Evolutionary conservation across 2,113 vertebrate species (phyloP).

Genomic region (Forbesichthys papilliferus): DNA sequence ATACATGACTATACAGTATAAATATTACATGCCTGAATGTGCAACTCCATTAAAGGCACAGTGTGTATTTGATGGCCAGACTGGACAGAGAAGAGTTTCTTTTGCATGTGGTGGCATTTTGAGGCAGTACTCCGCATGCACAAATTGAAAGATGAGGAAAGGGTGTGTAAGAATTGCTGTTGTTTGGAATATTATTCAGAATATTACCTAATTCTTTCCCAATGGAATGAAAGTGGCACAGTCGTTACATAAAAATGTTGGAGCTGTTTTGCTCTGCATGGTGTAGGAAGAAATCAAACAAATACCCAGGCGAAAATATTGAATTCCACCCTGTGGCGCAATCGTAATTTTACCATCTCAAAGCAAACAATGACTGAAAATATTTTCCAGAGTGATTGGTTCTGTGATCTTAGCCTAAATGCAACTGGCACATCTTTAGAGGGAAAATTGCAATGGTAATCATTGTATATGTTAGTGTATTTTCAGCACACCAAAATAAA

Average conservation of each 20-base stretch:
- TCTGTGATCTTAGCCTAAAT: constrained; percentile 26
- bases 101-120: neutral
- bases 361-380: constrained; percentile 18
- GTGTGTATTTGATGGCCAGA: no score
- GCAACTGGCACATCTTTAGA: neutral
- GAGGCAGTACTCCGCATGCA: neutral
- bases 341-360: constrained; percentile 32
- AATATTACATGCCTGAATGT: no score
- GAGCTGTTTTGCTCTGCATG: constrained; percentile 24
- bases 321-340: constrained; percentile 49
- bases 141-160: neutral
- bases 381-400: constrained; percentile 34
- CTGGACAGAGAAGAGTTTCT: no score
- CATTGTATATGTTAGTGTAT: no score
- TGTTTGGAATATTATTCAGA: neutral
- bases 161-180: neutral
- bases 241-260: constrained; percentile 7
- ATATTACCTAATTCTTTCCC: neutral
- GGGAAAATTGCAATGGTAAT: no score
- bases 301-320: constrained; percentile 50
- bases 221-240: neutral
- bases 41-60: no score
- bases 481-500: neutral
- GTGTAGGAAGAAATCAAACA: constrained; percentile 48
- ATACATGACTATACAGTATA: no score